Base-by-base conservation (phyloP, 2,113 vertebrate genomes). In the Saccopteryx bilineata region DNA sequence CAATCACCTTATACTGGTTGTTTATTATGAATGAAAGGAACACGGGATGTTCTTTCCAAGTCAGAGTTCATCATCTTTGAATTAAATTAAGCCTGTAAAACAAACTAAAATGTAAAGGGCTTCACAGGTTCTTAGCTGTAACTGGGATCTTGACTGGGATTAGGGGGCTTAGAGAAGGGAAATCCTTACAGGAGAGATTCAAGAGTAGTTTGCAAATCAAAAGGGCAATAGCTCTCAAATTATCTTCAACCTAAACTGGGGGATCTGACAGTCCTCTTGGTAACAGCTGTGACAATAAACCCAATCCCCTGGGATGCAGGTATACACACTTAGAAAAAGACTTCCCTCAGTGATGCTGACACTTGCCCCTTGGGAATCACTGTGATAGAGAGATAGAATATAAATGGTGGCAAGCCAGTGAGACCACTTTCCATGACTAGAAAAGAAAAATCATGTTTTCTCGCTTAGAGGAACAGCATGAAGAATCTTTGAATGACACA, bases 61-160 rank as follows among this genome's bases (percentile, higher is more conserved):
- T 68, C 33, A 88, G 5, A 48, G 15, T 56, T 82, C 65, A 63
- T 81, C 58, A 92, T 61, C 56, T 72, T 48, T 54, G 50, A 88
- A 87, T 80, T 72, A 82, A 71, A 74, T 68, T 52, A 88, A 81
- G 21, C 24, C 78, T 71, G 17, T 33, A 71, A 93, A 87, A 83
- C 8, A 72, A 10, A 87, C 48, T 63, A 54, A 83, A 89, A 72
- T 33, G 69, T 28, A 75, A 24, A 26, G 5, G 60, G 9, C 23
- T 56, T 92, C 60, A 48, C 1, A 61, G 69, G 5, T 66, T 88
- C 65, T 81, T 10, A 23, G 46, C 52, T 39, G 0, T 33, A 52
- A n/a, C 7, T 83, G 78, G 48, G 74, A 74, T 72, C 68, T 31
- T 93, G 56, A 48, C 24, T 74, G 66, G 33, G 33, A 61, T 63